A percentile compares a stretch with the other conserved stretches of the same genome.
phyloP scores from a whole-genome alignment of 2,888 invertebrate genomes.

The Lepidochitona cinerea region DNA sequence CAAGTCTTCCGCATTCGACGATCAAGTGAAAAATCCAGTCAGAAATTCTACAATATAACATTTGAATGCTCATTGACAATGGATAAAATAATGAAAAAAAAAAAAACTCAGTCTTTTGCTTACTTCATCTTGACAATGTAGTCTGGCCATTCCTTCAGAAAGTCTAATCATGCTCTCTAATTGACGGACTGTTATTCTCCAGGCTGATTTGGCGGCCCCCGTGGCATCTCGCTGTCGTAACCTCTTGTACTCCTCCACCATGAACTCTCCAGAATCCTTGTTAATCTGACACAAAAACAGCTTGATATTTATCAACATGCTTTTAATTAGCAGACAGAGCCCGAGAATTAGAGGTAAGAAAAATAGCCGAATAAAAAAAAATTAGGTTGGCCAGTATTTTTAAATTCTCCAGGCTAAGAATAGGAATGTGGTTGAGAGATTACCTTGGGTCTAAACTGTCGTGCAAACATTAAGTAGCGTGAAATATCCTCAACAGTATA shows the following conservation, averaged over 20 bases:
- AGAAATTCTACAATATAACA: too few species aligned
- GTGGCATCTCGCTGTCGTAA: slow-evolving; percentile 87
- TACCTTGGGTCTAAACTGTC: slow-evolving; percentile 94
- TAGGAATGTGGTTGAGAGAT: slow-evolving; percentile 48
- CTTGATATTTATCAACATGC: too few species aligned
- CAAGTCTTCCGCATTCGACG: too few species aligned
- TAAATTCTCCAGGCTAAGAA: too few species aligned
- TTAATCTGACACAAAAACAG: slow-evolving; percentile 67
- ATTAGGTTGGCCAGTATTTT: too few species aligned
- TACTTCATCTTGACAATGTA: slow-evolving; percentile 93
- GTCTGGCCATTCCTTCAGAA: slow-evolving; percentile 95
- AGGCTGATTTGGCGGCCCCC: slow-evolving; percentile 81
- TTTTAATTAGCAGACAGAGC: too few species aligned
- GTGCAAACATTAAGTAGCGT: slow-evolving; percentile 96
- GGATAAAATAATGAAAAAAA: too few species aligned
- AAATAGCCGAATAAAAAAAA: too few species aligned
- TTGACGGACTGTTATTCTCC: slow-evolving; percentile 98
- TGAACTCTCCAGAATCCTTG: slow-evolving; percentile 83
- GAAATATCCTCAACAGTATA: slow-evolving; percentile 92
- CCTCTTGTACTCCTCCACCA: slow-evolving; percentile 90
- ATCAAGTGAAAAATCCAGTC: too few species aligned
- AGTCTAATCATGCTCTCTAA: slow-evolving; percentile 95
- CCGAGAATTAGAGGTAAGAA: too few species aligned
- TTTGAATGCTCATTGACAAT: too few species aligned
- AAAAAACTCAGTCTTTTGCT: too few species aligned